Evolutionary conservation across 2,113 vertebrate genomes (phyloP).

Genomic region (Rhynchopsitta pachyrhyncha): DNA sequence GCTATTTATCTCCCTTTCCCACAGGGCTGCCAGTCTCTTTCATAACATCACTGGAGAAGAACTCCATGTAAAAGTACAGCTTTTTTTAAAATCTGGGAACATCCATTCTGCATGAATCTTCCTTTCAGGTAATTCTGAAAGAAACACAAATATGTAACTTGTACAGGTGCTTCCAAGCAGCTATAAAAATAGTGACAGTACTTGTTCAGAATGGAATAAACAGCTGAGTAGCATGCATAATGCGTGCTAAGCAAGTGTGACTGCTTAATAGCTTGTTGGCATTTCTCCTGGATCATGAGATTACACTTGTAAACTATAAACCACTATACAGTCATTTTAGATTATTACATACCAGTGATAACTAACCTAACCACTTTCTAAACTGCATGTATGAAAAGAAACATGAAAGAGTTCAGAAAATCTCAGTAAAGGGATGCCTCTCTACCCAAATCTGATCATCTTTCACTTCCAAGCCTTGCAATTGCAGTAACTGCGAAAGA

Average conservation of each 20-base stretch:
- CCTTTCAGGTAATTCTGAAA: constrained; percentile 1
- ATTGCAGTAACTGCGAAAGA: not conserved
- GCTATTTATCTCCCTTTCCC: not conserved
- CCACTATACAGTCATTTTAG: not conserved
- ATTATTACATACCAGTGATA: not conserved
- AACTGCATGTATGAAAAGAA: not conserved
- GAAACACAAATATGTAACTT: not conserved
- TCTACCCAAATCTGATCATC: not conserved
- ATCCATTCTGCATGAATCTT: not conserved
- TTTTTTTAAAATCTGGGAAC: not conserved
- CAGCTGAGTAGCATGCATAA: not conserved
- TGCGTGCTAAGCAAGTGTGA: not conserved
- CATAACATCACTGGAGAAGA: not conserved
- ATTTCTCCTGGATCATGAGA: not conserved
- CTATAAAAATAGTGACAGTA: not conserved
- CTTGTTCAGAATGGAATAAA: not conserved
- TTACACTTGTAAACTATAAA: not conserved
- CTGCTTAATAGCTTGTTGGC: not conserved
- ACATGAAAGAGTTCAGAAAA: not conserved
- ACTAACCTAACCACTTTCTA: not conserved
- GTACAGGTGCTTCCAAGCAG: not conserved
- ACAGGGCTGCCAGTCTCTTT: not conserved
- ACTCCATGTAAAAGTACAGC: not conserved
- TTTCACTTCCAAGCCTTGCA: not conserved
- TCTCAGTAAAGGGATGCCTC: not conserved